Conservation (phyloP, 2,113 vertebrate species). For the Callionymus lyra region DNA sequence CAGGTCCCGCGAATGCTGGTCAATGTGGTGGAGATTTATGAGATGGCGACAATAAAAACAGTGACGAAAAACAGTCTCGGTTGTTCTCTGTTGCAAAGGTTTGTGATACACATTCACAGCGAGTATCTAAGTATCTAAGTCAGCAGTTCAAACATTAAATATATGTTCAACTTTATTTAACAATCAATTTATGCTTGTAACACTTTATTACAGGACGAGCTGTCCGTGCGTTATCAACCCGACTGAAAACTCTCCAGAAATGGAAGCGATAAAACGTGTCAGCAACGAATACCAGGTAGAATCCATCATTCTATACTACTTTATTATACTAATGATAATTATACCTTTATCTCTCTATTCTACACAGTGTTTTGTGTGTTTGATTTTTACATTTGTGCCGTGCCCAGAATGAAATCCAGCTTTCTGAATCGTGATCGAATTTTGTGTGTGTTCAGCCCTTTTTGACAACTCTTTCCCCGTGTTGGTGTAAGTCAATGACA, state of each 20-base stretch:
- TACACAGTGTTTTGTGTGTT: neutral
- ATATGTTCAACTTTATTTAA: too few relatives aligned
- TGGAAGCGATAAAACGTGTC: conserved; percentile 67
- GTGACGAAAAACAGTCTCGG: conserved; percentile 53
- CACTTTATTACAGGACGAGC: conserved; percentile 59
- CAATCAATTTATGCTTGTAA: too few relatives aligned
- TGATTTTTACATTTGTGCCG: neutral
- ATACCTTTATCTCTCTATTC: too few relatives aligned
- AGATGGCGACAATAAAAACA: conserved; percentile 65
- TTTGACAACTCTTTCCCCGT: conserved; percentile 70
- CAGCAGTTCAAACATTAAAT: too few relatives aligned
- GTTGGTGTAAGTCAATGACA: conserved; percentile 59
- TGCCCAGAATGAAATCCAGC: conserved; percentile 39
- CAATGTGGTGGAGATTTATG: conserved; percentile 74
- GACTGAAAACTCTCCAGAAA: conserved; percentile 59
- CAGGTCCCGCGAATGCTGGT: conserved; percentile 81
- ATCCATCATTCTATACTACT: neutral
- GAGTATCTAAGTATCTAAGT: too few relatives aligned
- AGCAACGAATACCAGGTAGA: conserved; percentile 81
- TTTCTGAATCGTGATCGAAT: conserved; percentile 67
- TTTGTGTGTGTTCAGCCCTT: conserved; percentile 79
- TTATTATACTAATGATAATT: too few relatives aligned
- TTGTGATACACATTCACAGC: too few relatives aligned
- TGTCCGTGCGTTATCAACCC: conserved; percentile 75
- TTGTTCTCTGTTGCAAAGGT: conserved; percentile 68